Evolutionary conservation across 2,113 vertebrate species (phyloP).

Genomic region (Isurus oxyrinchus): DNA sequence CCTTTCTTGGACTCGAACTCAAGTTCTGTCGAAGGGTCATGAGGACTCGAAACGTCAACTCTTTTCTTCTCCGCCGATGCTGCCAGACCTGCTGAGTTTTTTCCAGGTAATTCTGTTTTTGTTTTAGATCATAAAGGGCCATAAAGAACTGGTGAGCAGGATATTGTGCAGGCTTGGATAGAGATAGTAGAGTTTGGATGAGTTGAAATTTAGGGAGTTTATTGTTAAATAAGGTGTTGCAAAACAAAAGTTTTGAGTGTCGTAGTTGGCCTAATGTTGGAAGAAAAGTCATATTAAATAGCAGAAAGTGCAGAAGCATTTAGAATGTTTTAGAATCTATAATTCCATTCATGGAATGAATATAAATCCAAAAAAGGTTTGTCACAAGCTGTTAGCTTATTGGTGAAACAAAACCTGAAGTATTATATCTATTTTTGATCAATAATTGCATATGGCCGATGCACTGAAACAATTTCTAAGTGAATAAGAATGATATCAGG

Average conservation of each 20-base stretch:
- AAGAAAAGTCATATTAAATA: background rate
- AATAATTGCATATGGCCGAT: background rate
- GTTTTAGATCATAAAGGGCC: background rate
- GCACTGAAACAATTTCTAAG: background rate
- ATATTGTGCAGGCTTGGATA: background rate
- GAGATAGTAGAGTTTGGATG: background rate
- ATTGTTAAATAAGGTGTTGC: background rate
- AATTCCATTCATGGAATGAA: background rate
- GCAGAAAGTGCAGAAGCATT: background rate
- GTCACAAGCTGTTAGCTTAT: background rate
- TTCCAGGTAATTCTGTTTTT: too few species aligned
- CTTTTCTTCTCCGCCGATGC: too few species aligned
- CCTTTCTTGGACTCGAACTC: too few species aligned
- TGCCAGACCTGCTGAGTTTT: too few species aligned
- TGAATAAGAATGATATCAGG: background rate
- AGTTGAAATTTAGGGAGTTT: background rate
- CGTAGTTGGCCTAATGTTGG: background rate
- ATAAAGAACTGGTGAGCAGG: background rate
- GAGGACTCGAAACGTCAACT: too few species aligned
- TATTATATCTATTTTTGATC: background rate
- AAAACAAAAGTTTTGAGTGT: background rate
- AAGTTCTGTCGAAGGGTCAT: too few species aligned
- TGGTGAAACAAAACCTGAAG: background rate
- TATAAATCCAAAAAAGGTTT: background rate
- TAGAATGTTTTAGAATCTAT: background rate